Conservation (phyloP, 2,888 invertebrate genomes). For the Sisyra terminalis region DNA sequence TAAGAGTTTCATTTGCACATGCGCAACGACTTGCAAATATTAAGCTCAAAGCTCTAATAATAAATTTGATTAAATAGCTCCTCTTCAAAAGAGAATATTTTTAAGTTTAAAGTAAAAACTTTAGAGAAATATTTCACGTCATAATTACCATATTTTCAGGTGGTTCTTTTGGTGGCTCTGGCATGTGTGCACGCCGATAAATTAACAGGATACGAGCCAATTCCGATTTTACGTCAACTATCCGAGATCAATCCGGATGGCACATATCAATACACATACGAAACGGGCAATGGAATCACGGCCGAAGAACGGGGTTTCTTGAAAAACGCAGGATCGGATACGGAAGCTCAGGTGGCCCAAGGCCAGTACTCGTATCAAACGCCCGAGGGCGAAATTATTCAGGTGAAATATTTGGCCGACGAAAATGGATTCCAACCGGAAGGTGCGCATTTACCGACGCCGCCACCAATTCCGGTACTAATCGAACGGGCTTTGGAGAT, state of each 20-base stretch:
- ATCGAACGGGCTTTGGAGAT: conserved; percentile 49
- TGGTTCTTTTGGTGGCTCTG: too few species aligned
- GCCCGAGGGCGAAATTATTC: conserved; percentile 30
- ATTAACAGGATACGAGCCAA: conserved; percentile 16
- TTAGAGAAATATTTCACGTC: too few species aligned
- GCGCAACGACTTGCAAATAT: too few species aligned
- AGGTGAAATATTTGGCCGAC: conserved; percentile 45
- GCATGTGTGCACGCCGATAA: conserved; percentile 13
- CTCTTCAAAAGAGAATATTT: too few species aligned
- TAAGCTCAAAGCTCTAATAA: too few species aligned
- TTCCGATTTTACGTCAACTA: conserved; percentile 34
- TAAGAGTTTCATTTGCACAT: too few species aligned
- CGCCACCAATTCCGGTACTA: conserved; percentile 52
- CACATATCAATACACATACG: conserved; percentile 28
- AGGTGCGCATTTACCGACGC: conserved; percentile 41
- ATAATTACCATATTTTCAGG: too few species aligned
- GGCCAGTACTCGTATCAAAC: conserved; percentile 41
- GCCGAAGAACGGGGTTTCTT: conserved; percentile 40
- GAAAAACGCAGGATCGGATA: conserved; percentile 34
- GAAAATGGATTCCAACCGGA: conserved; percentile 53
- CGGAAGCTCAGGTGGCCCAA: conserved; percentile 34
- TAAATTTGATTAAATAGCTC: too few species aligned
- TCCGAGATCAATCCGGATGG: conserved; percentile 40
- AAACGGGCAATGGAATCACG: conserved; percentile 40
- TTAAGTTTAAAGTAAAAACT: too few species aligned